These are phyloP conservation scores for Propithecus deckenii DNA, from an alignment of 2,797 vertebrate genomes.

Conservation along the genomic window DNA sequence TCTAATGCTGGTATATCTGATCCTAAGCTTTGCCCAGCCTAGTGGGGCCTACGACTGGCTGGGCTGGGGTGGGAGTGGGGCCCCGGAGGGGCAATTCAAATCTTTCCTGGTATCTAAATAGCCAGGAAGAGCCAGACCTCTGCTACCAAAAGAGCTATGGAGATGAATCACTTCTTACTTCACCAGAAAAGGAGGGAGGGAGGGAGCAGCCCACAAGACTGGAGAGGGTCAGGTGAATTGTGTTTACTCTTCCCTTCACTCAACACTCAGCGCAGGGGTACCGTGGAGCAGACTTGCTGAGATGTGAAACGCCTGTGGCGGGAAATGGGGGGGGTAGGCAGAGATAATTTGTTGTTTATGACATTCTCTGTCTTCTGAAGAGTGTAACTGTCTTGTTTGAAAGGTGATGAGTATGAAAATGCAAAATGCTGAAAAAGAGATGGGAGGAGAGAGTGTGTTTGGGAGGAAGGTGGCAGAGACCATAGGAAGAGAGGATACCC, in stretches of 20 bases:
- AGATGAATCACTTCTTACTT: background rate
- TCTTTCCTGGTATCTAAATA: background rate
- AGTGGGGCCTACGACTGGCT: background rate
- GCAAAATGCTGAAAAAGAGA: background rate
- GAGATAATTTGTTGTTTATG: background rate
- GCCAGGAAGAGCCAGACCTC: background rate
- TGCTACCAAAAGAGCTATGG: background rate
- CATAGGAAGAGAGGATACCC: background rate
- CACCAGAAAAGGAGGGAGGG: background rate
- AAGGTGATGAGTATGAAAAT: background rate
- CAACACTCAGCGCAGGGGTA: background rate
- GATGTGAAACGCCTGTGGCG: background rate
- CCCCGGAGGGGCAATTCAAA: background rate
- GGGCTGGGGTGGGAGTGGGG: background rate
- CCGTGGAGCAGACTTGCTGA: conserved; percentile 18
- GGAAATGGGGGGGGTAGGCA: background rate
- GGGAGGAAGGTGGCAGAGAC: background rate
- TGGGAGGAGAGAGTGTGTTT: background rate
- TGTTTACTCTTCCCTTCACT: conserved; percentile 37
- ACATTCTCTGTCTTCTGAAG: background rate
- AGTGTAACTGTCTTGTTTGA: background rate
- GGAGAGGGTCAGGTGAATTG: background rate
- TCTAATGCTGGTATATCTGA: background rate
- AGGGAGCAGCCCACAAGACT: background rate
- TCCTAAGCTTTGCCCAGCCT: background rate